Evolutionary conservation across 2,888 invertebrate genomes (phyloP), one percentile per base, ranked within the genome.

Genomic region (Ephialtes manifestator): DNA sequence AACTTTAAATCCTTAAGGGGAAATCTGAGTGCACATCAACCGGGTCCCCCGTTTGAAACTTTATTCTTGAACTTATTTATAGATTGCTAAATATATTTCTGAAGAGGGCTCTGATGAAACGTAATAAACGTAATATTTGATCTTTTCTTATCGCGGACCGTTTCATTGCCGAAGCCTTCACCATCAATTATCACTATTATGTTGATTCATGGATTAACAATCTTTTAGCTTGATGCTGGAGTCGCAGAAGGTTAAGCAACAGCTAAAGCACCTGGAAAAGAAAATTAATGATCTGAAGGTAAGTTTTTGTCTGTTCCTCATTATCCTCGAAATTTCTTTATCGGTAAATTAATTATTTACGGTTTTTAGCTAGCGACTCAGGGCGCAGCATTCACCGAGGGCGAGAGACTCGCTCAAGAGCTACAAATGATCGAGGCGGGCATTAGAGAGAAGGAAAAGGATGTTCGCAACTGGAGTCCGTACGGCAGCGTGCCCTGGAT

Each of bases 221-320:
- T 76, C 68, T 92, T 92, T 43, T 86, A 95, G 94, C 82, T 92
- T 95, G 68, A 93, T 95, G 46, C 94, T 95, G 20, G 96, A 96
- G 90, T 95, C 96, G 39, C 96, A 96, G 86, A 95, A 95, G 86
- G 95, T 96, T 68, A 95, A 96, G 89, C 94, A 95, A 84, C 96
- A 96, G 90, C 91, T 96, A 67, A 95, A 95, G 75, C 95, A 95
- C 89, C 93, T 96, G 81, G 96, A 96, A 87, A 95, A 95, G 86
- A 95, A 96, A 91, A 95, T 96, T 51, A 96, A 96, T 88, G 96
- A 96, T 90, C 93, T 96, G 85, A 95, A 95, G 93, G 94, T 95
- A 90, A 82, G 74, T 51, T 60, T 53, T 63, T 20, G 4, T 31
- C 53, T 1, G 0, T 46, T 8, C 8, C 35, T 10, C 5, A 11